phyloP scores from a whole-genome alignment of 2,888 invertebrate genomes.

The Drosophila histrio region DNA sequence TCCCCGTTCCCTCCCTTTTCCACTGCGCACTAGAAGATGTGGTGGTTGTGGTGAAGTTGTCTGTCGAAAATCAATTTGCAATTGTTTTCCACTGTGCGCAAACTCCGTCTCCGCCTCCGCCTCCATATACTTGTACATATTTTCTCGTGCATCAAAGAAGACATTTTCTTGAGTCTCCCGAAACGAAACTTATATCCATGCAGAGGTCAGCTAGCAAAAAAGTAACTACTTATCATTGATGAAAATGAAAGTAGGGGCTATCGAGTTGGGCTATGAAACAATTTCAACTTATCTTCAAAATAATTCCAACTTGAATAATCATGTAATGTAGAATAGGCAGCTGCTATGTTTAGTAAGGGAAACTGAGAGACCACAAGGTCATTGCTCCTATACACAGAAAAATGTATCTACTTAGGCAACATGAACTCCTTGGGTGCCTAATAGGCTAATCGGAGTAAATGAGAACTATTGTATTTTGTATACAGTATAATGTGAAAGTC shows the following conservation, averaged over 20 bases:
- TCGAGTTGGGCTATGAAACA: neutral
- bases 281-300: too few species aligned
- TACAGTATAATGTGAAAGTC: too few species aligned
- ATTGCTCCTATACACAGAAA: too few species aligned
- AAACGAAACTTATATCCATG: neutral
- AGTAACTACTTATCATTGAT: neutral
- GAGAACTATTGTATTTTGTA: too few species aligned
- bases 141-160: neutral
- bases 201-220: constrained; percentile 5
- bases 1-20: neutral
- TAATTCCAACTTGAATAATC: too few species aligned
- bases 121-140: neutral
- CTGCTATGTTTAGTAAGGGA: too few species aligned
- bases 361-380: too few species aligned
- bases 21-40: constrained; percentile 43
- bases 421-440: too few species aligned
- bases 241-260: constrained; percentile 28
- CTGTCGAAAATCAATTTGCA: constrained; percentile 62
- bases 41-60: constrained; percentile 13
- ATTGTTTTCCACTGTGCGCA: constrained; percentile 59
- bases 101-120: constrained; percentile 40
- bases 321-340: too few species aligned
- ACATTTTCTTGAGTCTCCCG: neutral
- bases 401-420: too few species aligned
- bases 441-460: too few species aligned